Percentiles rank a stretch among this genome's conserved stretches.
These are phyloP conservation scores for Anoplopoma fimbria DNA, from an alignment of 2,113 vertebrate species.

Conservation along the genomic window DNA sequence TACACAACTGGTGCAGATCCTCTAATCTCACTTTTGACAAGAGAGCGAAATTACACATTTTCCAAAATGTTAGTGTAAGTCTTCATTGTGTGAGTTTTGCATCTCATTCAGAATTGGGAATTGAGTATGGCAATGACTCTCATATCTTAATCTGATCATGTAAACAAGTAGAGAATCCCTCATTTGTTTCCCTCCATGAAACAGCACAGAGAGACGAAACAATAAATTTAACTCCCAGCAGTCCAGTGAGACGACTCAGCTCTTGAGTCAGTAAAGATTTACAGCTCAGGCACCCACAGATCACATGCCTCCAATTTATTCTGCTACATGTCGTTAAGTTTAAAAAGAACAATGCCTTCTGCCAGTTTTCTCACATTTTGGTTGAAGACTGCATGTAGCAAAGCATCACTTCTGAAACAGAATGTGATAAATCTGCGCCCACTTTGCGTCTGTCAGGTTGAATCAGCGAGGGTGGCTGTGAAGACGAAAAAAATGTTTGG, in stretches of 20 bases:
- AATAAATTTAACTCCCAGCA: slow-evolving; percentile 30
- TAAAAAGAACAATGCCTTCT: slow-evolving; percentile 30
- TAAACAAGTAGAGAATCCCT: neutral
- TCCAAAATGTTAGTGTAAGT: neutral
- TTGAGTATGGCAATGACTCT: neutral
- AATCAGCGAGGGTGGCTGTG: slow-evolving; percentile 42
- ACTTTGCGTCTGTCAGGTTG: slow-evolving; percentile 52
- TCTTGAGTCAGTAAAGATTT: slow-evolving; percentile 33
- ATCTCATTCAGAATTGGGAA: neutral
- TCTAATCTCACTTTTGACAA: neutral
- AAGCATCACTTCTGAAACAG: slow-evolving; percentile 25
- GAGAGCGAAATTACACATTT: neutral
- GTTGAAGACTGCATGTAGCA: slow-evolving; percentile 1
- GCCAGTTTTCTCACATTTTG: slow-evolving; percentile 28
- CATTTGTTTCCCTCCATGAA: slow-evolving; percentile 7
- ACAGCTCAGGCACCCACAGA: slow-evolving; percentile 24
- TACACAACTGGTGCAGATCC: neutral
- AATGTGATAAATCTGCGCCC: slow-evolving; percentile 42
- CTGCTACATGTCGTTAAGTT: slow-evolving; percentile 23
- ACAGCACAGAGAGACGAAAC: slow-evolving; percentile 15
- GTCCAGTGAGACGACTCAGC: slow-evolving; percentile 9
- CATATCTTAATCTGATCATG: neutral
- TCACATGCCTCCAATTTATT: slow-evolving; percentile 34
- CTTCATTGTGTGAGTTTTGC: neutral
- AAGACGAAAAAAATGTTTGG: slow-evolving; percentile 33